Conservation (phyloP, 2,113 vertebrate species). For the Struthidea cinerea region DNA sequence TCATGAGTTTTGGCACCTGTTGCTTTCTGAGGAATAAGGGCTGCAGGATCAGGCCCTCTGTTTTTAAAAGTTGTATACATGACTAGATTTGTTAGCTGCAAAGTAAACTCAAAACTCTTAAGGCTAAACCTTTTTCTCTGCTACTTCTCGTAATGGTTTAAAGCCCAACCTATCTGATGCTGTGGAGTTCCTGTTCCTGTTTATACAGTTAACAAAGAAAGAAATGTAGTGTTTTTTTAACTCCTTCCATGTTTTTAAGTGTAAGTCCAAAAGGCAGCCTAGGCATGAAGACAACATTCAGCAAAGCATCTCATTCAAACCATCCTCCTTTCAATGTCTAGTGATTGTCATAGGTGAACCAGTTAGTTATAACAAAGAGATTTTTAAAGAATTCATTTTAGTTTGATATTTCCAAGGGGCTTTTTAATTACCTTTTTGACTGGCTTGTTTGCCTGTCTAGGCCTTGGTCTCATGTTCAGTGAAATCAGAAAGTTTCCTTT, state of each 20-base stretch:
- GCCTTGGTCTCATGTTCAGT: background rate
- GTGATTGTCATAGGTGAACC: background rate
- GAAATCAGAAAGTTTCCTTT: background rate
- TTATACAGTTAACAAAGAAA: background rate
- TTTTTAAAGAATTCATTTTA: background rate
- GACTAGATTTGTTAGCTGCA: background rate
- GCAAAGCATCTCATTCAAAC: background rate
- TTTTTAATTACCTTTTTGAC: background rate
- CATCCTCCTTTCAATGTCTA: background rate
- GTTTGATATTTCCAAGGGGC: background rate
- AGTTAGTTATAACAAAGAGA: background rate
- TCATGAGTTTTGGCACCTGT: background rate
- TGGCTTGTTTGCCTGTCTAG: background rate
- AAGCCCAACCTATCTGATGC: background rate
- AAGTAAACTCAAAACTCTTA: background rate
- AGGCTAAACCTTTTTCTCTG: background rate
- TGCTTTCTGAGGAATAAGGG: background rate
- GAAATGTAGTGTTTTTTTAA: background rate
- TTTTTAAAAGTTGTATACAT: background rate
- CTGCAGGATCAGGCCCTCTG: background rate
- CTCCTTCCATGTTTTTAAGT: background rate
- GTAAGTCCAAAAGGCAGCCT: background rate
- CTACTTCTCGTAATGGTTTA: background rate
- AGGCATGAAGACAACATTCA: background rate
- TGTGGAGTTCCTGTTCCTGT: background rate